Percentiles rank a stretch among this genome's conserved stretches.
phyloP scores from a whole-genome alignment of 35 echinoderm and acorn worm genomes.

The Acanthaster planci region DNA sequence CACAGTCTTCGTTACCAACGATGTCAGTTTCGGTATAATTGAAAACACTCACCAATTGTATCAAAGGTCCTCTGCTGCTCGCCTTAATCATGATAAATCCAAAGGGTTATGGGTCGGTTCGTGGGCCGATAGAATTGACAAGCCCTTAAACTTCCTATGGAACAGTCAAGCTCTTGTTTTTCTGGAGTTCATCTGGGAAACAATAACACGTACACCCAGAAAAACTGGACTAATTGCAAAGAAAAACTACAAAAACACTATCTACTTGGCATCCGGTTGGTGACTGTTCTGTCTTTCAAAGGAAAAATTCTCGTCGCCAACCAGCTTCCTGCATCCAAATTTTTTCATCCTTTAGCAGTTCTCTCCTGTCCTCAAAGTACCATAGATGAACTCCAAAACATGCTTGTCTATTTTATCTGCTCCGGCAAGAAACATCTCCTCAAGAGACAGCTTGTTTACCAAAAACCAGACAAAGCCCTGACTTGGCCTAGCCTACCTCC shows the following conservation, averaged over 20 bases:
- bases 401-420: neutral
- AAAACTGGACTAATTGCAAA: conserved; percentile 17
- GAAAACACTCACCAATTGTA: neutral
- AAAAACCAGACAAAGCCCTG: conserved; percentile 14
- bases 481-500: conserved; percentile 26
- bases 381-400: too few relatives aligned
- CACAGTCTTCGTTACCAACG: neutral
- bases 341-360: neutral
- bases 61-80: neutral
- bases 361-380: neutral
- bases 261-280: neutral
- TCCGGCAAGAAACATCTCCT: conserved; percentile 22
- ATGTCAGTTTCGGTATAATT: neutral
- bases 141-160: neutral
- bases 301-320: conserved; percentile 18
- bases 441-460: conserved; percentile 1
- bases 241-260: neutral
- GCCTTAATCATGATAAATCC: neutral
- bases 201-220: neutral
- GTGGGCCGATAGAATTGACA: neutral
- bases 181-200: conserved; percentile 23
- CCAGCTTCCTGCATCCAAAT: conserved; percentile 39
- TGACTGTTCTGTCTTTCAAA: neutral
- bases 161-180: neutral
- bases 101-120: conserved; percentile 10